A percentile compares a stretch with the other conserved stretches of the same genome.
Evolutionary conservation across 2,888 invertebrate genomes (phyloP).

Genomic region (Meteorus colon): DNA sequence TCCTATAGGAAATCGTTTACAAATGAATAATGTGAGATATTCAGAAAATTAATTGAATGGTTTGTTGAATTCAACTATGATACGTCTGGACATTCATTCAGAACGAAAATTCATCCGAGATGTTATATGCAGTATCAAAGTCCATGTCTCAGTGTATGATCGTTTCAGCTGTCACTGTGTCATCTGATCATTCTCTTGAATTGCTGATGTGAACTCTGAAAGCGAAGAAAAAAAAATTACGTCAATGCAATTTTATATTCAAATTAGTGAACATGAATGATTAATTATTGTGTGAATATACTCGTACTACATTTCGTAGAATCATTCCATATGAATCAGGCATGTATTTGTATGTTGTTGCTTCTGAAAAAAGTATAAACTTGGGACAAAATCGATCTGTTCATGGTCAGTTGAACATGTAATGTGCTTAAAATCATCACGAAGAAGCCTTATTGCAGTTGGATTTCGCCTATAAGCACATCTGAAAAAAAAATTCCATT

Average conservation of each 20-base stretch:
- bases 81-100: background rate
- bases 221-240: background rate
- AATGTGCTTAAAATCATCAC: conserved; percentile 54
- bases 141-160: background rate
- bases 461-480: conserved; percentile 13
- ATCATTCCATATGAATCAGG: conserved; percentile 7
- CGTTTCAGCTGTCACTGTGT: background rate
- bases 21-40: too few relatives aligned
- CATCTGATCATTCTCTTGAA: background rate
- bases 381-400: conserved; percentile 59
- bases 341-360: background rate
- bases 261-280: background rate
- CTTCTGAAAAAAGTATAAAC: conserved; percentile 31
- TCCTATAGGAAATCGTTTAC: too few relatives aligned
- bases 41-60: too few relatives aligned
- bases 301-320: background rate
- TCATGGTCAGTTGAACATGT: conserved; percentile 59
- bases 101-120: background rate
- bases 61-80: background rate
- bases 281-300: conserved; percentile 1
- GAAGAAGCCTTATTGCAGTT: conserved; percentile 60
- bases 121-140: background rate
- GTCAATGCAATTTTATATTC: background rate
- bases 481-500: conserved; percentile 12
- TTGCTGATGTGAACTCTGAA: background rate